Base-by-base conservation (phyloP, 2,888 invertebrate species). In the Melieria omissa region DNA sequence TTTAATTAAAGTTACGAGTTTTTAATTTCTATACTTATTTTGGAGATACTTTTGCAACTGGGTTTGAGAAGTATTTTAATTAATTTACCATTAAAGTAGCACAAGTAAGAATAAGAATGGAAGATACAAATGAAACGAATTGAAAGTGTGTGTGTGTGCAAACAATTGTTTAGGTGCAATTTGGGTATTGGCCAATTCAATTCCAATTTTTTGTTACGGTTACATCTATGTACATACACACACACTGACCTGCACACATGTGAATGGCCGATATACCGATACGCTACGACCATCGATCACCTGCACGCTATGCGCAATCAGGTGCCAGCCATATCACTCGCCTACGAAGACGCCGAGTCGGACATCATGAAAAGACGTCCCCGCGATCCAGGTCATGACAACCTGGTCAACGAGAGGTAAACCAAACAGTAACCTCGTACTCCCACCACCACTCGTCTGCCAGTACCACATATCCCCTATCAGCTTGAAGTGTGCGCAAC, bases 361-460 rank as follows among this genome's bases (percentile, higher is more conserved):
- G 97, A 97, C 92, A 97, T 97, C 88, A 97, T 97, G 97, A 97
- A 97, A 92, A 93, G 97, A 89, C 93, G 94, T 90, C 97, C 97
- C 88, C 93, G 97, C 91, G 93, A 97, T 90, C 96, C 97, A 89
- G 92, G 93, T 90, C 92, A 92, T 90, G 97, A 98, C 92, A 97
- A 97, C 92, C 94, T 98, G 88, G 97, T 98, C 88, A 98, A 98
- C 91, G 95, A 95, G 93, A 97, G 98, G 96, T 96, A 93, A 75
- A 70, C 60, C 45, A 55, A 58, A 55, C n/a, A 55, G 6, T 55
- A 47, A 42, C 46, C 47, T 58, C 10, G 55, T 47, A 58, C 45
- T 16, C 8, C 10, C 12, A 5, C 29, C 29, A 29, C 29, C 29
- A 29, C 29, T 29, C 29, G 29, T 29, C 29, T 29, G 1, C 29